These are phyloP conservation scores for Pyralis farinalis DNA, from an alignment of 2,888 invertebrate genomes.

Conservation along the genomic window DNA sequence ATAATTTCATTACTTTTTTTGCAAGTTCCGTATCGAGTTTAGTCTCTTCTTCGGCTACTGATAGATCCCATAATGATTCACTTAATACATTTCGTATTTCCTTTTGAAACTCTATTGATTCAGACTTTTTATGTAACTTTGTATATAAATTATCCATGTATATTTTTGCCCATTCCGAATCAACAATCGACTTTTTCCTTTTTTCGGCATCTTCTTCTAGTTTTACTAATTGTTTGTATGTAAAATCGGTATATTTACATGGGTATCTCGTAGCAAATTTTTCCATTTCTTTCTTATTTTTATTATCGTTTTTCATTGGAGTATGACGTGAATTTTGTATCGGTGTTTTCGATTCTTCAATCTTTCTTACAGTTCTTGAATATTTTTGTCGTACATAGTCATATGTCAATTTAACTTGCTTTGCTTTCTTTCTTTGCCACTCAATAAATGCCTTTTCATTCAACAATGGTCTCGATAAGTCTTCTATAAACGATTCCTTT, in stretches of 20 bases:
- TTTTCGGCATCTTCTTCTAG: slow-evolving; percentile 49
- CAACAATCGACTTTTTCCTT: slow-evolving; percentile 41
- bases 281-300: slow-evolving; percentile 55
- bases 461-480: slow-evolving; percentile 63
- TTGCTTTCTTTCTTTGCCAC: slow-evolving; percentile 79
- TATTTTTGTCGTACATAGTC: slow-evolving; percentile 61
- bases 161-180: slow-evolving; percentile 63
- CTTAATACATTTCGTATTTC: slow-evolving; percentile 73
- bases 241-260: slow-evolving; percentile 56
- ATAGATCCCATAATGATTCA: slow-evolving; percentile 73
- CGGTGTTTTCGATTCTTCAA: slow-evolving; percentile 45
- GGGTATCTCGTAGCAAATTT: slow-evolving; percentile 51
- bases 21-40: slow-evolving; percentile 74
- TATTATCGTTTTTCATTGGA: slow-evolving; percentile 26
- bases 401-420: slow-evolving; percentile 62
- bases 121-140: slow-evolving; percentile 57
- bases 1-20: slow-evolving; percentile 80
- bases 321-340: slow-evolving; percentile 23
- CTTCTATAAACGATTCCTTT: slow-evolving; percentile 52
- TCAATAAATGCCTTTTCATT: slow-evolving; percentile 74
- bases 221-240: slow-evolving; percentile 57
- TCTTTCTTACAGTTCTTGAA: slow-evolving; percentile 52
- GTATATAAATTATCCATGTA: slow-evolving; percentile 72
- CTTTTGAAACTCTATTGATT: slow-evolving; percentile 68
- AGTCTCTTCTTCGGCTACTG: slow-evolving; percentile 73